These are phyloP conservation scores for Liolophura sinensis DNA, from an alignment of 1,140 invertebrate species.

Conservation along the genomic window DNA sequence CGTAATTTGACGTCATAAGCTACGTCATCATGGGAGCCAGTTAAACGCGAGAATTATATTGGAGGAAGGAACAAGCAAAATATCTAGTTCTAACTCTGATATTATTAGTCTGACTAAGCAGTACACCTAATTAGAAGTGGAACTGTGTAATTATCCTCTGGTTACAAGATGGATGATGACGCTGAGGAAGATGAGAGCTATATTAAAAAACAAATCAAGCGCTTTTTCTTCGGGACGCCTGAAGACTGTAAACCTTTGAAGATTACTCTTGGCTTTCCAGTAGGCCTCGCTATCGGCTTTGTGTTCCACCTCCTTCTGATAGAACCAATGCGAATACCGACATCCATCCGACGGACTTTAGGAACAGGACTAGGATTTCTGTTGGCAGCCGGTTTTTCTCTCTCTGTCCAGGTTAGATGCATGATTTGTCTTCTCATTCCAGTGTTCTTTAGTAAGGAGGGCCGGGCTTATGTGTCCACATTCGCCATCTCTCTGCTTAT, in stretches of 20 bases:
- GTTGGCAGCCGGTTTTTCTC: slow-evolving; percentile 34
- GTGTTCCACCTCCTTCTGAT: slow-evolving; percentile 25
- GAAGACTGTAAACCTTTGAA: slow-evolving; percentile 14
- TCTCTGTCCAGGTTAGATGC: slow-evolving; percentile 38
- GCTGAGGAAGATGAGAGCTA: too few species aligned
- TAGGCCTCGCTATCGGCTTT: slow-evolving; percentile 10
- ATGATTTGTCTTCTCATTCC: slow-evolving; percentile 38
- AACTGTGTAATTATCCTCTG: too few species aligned
- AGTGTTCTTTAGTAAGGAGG: slow-evolving; percentile 39
- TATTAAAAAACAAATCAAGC: too few species aligned
- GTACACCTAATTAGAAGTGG: too few species aligned
- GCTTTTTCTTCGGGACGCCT: slow-evolving; percentile 13
- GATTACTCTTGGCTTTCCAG: slow-evolving; percentile 16
- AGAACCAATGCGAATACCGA: slow-evolving; percentile 22
- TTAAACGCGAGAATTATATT: too few species aligned
- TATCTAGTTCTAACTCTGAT: too few species aligned
- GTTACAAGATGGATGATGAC: too few species aligned
- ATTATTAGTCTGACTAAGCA: too few species aligned
- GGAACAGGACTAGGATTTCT: slow-evolving; percentile 24
- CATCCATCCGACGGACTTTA: slow-evolving; percentile 12
- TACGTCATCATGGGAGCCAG: too few species aligned
- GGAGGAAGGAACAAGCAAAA: too few species aligned
- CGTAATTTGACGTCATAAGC: too few species aligned
- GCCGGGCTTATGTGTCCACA: slow-evolving; percentile 37
- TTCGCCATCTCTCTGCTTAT: slow-evolving; percentile 40